Evolutionary conservation across 2,797 vertebrate genomes (phyloP).

Genomic region (Thunnus albacares): DNA sequence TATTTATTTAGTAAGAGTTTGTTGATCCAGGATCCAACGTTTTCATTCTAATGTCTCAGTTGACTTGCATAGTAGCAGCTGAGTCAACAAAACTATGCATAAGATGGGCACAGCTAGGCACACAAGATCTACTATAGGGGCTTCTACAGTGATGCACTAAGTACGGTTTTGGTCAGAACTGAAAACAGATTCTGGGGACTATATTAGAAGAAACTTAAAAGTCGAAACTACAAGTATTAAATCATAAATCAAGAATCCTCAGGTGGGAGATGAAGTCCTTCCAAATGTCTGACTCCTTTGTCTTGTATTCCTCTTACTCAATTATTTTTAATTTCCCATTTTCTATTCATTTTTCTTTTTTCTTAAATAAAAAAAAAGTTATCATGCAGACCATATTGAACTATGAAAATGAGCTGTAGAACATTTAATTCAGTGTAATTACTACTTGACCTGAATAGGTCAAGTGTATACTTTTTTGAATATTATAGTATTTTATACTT

Average conservation of each 20-base stretch:
- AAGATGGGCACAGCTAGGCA: too few relatives aligned
- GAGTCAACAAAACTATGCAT: not conserved
- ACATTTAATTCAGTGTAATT: not conserved
- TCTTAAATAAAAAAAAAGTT: not conserved
- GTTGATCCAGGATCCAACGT: not conserved
- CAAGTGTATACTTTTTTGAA: not conserved
- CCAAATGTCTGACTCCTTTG: not conserved
- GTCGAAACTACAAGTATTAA: too few relatives aligned
- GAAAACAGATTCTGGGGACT: not conserved
- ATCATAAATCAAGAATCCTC: too few relatives aligned
- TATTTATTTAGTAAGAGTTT: not conserved
- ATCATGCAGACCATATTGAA: not conserved
- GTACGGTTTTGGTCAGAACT: not conserved
- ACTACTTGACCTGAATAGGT: not conserved
- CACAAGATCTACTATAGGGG: not conserved
- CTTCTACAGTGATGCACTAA: not conserved
- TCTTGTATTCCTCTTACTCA: not conserved
- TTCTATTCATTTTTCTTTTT: not conserved
- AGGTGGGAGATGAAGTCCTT: not conserved
- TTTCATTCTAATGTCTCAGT: not conserved
- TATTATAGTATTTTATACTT: not conserved
- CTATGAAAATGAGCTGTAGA: not conserved
- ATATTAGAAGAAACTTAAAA: too few relatives aligned
- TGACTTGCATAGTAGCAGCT: not conserved
- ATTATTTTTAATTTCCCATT: not conserved